These are phyloP conservation scores for Xiphophorus couchianus DNA, from an alignment of 2,113 vertebrate genomes.

Conservation along the genomic window DNA sequence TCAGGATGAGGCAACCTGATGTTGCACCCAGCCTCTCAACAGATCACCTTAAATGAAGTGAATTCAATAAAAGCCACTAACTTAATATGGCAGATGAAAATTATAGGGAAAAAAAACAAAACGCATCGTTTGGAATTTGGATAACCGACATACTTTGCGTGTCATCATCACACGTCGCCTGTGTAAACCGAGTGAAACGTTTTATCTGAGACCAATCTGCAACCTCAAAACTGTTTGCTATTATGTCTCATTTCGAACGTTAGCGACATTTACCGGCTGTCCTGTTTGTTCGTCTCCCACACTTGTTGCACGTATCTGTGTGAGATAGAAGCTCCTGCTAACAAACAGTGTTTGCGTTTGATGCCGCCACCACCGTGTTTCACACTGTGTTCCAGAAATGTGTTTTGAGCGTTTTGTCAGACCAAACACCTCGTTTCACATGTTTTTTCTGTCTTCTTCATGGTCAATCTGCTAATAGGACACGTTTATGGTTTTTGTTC, in stretches of 20 bases:
- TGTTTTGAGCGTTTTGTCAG: background rate
- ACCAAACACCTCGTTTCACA: background rate
- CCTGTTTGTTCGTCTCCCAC: background rate
- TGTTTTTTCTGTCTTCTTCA: too few species aligned
- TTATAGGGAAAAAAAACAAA: too few species aligned
- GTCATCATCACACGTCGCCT: conserved; percentile 16
- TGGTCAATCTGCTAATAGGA: too few species aligned
- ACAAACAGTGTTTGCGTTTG: too few species aligned
- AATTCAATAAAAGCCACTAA: background rate
- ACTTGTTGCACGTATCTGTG: background rate
- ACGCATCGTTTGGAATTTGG: background rate
- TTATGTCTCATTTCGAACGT: background rate
- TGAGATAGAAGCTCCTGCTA: too few species aligned
- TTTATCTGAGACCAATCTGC: background rate
- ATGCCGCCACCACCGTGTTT: background rate
- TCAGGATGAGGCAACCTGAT: conserved; percentile 4
- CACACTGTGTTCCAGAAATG: background rate
- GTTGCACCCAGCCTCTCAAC: background rate
- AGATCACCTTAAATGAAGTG: background rate
- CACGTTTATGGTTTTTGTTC: too few species aligned
- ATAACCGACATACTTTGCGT: background rate
- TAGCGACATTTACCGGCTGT: background rate
- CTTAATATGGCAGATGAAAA: background rate
- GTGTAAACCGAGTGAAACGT: background rate
- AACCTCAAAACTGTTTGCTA: background rate